These are phyloP conservation scores for Bombus superbus DNA, from an alignment of 1,140 invertebrate species.

Conservation along the genomic window DNA sequence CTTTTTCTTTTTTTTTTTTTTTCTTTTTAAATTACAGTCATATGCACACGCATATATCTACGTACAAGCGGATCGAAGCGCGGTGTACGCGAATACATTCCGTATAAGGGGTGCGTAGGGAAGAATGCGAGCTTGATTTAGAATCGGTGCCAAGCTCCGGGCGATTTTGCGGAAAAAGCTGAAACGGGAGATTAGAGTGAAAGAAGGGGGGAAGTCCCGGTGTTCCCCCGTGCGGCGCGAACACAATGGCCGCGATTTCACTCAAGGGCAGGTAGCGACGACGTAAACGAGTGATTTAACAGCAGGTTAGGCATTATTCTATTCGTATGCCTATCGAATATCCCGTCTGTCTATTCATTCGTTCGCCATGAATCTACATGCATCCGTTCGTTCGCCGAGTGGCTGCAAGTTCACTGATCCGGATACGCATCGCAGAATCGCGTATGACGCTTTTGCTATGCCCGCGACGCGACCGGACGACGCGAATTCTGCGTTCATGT, in stretches of 20 bases:
- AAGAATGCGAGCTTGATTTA: conserved; percentile 49
- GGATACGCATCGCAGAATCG: conserved; percentile 68
- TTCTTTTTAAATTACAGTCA: neutral
- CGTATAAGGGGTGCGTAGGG: neutral
- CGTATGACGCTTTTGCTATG: conserved; percentile 48
- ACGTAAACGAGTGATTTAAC: conserved; percentile 65
- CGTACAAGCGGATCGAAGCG: too few species aligned
- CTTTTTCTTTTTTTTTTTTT: neutral
- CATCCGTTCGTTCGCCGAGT: conserved; percentile 55
- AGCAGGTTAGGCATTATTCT: conserved; percentile 51
- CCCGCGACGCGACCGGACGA: conserved; percentile 52
- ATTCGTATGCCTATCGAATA: conserved; percentile 42
- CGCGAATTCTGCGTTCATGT: conserved; percentile 35
- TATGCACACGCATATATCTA: too few species aligned
- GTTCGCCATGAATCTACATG: conserved; percentile 54
- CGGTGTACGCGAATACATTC: neutral
- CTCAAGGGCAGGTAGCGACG: conserved; percentile 57
- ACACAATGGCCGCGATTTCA: conserved; percentile 61
- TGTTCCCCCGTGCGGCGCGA: conserved; percentile 16
- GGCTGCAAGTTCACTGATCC: conserved; percentile 68
- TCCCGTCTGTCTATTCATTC: conserved; percentile 43
- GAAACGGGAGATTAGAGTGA: conserved; percentile 31
- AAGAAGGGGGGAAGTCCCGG: conserved; percentile 35
- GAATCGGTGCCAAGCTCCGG: conserved; percentile 40
- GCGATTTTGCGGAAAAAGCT: conserved; percentile 53